These are phyloP conservation scores for Lochmaea capreae DNA, from an alignment of 2,888 invertebrate genomes.

Conservation along the genomic window DNA sequence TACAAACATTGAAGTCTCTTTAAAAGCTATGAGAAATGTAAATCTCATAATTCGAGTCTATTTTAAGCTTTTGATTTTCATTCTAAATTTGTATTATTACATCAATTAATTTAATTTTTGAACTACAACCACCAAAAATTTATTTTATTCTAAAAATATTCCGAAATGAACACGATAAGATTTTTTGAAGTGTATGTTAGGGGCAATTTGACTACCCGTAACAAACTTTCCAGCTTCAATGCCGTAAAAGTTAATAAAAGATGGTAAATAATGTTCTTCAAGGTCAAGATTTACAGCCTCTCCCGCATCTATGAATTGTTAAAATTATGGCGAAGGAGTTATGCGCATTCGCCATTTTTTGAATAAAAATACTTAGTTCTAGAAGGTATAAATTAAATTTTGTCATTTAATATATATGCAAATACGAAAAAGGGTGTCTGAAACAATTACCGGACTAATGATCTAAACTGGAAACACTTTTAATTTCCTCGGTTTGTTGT, in stretches of 20 bases:
- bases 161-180: too few relatives aligned
- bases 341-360: conserved; percentile 12
- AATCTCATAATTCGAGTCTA: too few relatives aligned
- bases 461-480: conserved; percentile 34
- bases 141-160: too few relatives aligned
- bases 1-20: too few relatives aligned
- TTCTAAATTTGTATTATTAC: too few relatives aligned
- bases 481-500: conserved; percentile 30
- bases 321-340: neutral
- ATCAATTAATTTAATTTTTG: too few relatives aligned
- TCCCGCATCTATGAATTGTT: conserved; percentile 61
- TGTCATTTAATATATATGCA: conserved; percentile 43
- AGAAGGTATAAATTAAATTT: conserved; percentile 23
- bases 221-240: conserved; percentile 20
- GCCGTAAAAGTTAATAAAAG: conserved; percentile 52
- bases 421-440: conserved; percentile 38
- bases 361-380: neutral
- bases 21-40: too few relatives aligned
- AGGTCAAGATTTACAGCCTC: conserved; percentile 57
- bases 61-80: too few relatives aligned
- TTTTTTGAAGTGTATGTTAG: too few relatives aligned
- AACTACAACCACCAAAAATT: too few relatives aligned
- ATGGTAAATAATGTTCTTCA: conserved; percentile 52
- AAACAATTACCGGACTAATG: conserved; percentile 45
- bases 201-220: too few relatives aligned